These are phyloP conservation scores for Tiliacea aurago DNA, from an alignment of 2,888 invertebrate species.

Conservation along the genomic window DNA sequence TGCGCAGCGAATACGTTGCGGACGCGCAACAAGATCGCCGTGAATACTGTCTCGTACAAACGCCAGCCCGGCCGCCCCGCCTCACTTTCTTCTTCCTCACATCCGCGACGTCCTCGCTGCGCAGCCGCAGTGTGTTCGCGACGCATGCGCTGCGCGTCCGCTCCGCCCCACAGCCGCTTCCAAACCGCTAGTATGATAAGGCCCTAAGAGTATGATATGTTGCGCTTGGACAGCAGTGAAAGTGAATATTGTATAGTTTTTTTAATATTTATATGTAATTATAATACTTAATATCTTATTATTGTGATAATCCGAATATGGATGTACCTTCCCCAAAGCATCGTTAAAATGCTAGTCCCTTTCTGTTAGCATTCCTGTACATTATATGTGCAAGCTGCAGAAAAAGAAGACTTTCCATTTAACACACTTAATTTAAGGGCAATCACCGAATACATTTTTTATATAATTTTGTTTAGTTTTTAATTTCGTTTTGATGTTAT, in stretches of 20 bases:
- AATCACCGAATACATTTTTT: constrained; percentile 28
- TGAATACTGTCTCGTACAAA: too few species aligned
- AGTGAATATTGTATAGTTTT: neutral
- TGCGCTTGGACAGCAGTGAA: neutral
- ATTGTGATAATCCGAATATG: constrained; percentile 31
- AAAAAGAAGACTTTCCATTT: constrained; percentile 44
- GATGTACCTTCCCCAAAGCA: constrained; percentile 43
- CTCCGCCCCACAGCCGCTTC: too few species aligned
- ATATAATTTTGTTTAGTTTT: constrained; percentile 18
- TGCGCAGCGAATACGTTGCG: too few species aligned
- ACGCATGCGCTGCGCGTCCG: too few species aligned
- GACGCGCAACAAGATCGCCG: too few species aligned
- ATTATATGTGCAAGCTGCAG: constrained; percentile 37
- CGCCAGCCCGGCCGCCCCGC: too few species aligned
- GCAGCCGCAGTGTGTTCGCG: too few species aligned
- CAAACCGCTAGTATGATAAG: too few species aligned
- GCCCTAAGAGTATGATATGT: neutral
- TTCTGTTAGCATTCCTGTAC: constrained; percentile 47
- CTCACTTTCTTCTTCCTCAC: too few species aligned
- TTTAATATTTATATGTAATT: neutral
- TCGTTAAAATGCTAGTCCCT: constrained; percentile 52
- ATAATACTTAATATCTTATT: constrained; percentile 16
- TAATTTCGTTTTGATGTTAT: constrained; percentile 11
- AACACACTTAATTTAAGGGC: constrained; percentile 41
- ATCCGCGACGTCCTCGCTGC: too few species aligned